phyloP scores from a whole-genome alignment of 2,888 invertebrate species.

The Cosmopolites sordidus region DNA sequence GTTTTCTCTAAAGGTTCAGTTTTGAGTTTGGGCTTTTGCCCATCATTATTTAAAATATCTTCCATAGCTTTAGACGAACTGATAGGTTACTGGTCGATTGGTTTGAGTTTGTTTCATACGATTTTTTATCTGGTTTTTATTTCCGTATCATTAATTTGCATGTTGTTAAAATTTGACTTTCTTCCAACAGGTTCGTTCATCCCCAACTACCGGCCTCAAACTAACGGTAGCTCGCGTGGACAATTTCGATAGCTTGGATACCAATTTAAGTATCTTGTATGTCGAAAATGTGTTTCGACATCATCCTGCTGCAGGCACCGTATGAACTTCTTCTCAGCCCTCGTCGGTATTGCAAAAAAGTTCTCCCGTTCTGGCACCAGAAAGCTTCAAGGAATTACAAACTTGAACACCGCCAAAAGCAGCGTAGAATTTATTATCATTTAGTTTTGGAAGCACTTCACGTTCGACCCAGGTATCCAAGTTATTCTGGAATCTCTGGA shows the following conservation, averaged over 20 bases:
- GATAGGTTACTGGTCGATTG: too few relatives aligned
- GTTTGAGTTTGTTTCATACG: background rate
- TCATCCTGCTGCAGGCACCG: constrained; percentile 24
- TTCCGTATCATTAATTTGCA: too few relatives aligned
- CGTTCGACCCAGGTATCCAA: constrained; percentile 54
- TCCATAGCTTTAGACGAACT: background rate
- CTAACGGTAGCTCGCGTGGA: too few relatives aligned
- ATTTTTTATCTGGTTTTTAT: background rate
- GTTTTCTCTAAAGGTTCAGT: constrained; percentile 3
- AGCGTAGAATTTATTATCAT: constrained; percentile 59
- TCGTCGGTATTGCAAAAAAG: constrained; percentile 19
- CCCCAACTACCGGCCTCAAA: constrained; percentile 14
- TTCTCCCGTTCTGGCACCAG: constrained; percentile 19
- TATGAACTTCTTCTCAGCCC: constrained; percentile 23
- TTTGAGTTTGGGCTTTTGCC: constrained; percentile 4
- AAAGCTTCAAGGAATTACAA: constrained; percentile 42
- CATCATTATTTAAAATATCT: background rate
- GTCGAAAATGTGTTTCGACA: constrained; percentile 22
- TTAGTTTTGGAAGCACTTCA: constrained; percentile 50
- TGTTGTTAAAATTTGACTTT: constrained; percentile 13
- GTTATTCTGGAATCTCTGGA: constrained; percentile 51
- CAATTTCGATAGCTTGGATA: too few relatives aligned
- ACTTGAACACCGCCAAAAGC: constrained; percentile 49
- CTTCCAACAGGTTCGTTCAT: constrained; percentile 28
- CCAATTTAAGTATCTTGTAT: too few relatives aligned